These are phyloP conservation scores for Oreochromis niloticus DNA, from an alignment of 2,113 vertebrate genomes.

Conservation along the genomic window DNA sequence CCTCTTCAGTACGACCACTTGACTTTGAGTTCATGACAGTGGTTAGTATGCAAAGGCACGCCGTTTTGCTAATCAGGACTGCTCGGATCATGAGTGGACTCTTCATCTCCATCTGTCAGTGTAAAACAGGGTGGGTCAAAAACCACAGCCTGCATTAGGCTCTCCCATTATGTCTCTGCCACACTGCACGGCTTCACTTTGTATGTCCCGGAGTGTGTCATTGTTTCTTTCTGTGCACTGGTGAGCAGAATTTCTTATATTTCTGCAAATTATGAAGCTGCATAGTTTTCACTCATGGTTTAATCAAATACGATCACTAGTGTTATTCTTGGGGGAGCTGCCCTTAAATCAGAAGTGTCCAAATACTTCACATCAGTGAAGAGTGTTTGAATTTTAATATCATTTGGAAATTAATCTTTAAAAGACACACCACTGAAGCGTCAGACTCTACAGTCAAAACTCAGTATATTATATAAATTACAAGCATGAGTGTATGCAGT, in stretches of 20 bases:
- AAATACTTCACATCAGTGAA: background rate
- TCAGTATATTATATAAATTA: background rate
- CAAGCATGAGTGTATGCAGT: background rate
- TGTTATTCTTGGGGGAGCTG: background rate
- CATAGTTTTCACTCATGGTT: background rate
- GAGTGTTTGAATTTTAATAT: background rate
- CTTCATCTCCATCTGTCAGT: background rate
- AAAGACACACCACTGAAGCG: background rate
- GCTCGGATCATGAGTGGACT: conserved; percentile 15
- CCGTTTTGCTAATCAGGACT: conserved; percentile 2
- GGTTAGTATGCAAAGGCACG: conserved; percentile 20
- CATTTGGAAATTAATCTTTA: background rate
- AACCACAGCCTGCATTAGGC: background rate
- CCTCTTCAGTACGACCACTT: conserved; percentile 17
- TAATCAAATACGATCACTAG: background rate
- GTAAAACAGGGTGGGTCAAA: background rate
- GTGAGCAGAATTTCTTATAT: background rate
- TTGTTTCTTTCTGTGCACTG: background rate
- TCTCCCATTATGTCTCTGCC: background rate
- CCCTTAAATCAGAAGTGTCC: background rate
- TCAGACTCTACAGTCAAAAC: background rate
- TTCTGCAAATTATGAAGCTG: background rate
- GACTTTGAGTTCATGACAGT: conserved; percentile 19
- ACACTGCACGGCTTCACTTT: background rate
- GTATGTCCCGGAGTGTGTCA: background rate